Percentiles rank a stretch among this genome's conserved stretches.
Conservation (phyloP, 2,797 vertebrate genomes). For the Odontamblyopus lacepedii region DNA sequence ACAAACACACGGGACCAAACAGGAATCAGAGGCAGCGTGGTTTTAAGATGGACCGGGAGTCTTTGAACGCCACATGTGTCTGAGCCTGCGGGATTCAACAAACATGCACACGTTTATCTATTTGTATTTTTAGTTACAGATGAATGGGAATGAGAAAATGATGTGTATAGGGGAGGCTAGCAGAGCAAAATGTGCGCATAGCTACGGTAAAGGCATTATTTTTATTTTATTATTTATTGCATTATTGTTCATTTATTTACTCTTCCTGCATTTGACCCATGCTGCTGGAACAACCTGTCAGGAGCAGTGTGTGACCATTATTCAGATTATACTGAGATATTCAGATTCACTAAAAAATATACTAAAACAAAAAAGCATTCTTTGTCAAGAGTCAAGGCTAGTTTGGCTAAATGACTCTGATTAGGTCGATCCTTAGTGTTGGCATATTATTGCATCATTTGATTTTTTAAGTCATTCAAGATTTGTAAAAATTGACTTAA, state of each 20-base stretch:
- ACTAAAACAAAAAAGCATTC: too few relatives aligned
- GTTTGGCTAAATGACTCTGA: too few relatives aligned
- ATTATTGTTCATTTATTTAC: too few relatives aligned
- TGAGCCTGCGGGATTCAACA: slow-evolving; percentile 4
- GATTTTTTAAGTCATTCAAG: background rate
- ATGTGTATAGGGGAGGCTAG: background rate
- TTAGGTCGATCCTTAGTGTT: too few relatives aligned
- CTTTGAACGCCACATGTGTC: background rate
- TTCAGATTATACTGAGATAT: too few relatives aligned
- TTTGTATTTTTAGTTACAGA: background rate
- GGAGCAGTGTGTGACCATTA: background rate
- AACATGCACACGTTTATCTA: background rate
- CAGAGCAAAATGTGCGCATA: background rate
- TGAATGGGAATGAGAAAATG: background rate
- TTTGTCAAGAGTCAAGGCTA: too few relatives aligned
- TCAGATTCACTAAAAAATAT: too few relatives aligned
- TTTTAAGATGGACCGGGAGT: slow-evolving; percentile 3
- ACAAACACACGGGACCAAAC: slow-evolving; percentile 30
- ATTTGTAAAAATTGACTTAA: background rate
- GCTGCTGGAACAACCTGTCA: background rate
- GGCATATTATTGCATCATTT: too few relatives aligned
- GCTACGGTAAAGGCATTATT: background rate
- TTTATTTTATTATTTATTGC: too few relatives aligned
- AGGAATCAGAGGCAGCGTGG: slow-evolving; percentile 18
- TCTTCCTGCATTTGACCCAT: background rate